phyloP scores from a whole-genome alignment of 92 coral and sea anemone species.

The Zoanthus sociatus region DNA sequence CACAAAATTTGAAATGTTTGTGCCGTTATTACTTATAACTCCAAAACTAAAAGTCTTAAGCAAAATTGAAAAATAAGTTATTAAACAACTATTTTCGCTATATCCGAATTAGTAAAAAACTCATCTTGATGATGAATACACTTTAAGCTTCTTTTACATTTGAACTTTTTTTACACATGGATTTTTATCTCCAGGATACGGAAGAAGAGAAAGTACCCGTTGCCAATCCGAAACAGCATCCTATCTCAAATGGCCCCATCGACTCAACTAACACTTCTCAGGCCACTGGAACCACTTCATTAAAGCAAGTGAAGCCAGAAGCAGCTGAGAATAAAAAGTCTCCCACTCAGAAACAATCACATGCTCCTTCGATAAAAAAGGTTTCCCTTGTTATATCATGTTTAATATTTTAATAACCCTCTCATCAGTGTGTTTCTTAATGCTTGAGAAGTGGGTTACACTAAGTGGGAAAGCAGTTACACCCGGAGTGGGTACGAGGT shows the following conservation, averaged over 20 bases:
- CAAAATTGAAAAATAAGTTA: too few species aligned
- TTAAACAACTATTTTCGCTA: too few species aligned
- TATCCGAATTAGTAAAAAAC: too few species aligned
- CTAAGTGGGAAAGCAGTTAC: too few species aligned
- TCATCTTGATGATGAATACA: background rate
- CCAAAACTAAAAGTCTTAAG: too few species aligned
- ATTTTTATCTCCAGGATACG: background rate
- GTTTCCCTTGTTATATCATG: background rate
- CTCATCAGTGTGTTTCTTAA: too few species aligned
- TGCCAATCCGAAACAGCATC: background rate
- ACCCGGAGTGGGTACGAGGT: too few species aligned
- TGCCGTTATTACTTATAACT: too few species aligned
- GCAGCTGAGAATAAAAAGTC: slow-evolving; percentile 11
- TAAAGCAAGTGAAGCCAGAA: slow-evolving; percentile 11
- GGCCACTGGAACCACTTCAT: background rate
- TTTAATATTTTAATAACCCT: background rate
- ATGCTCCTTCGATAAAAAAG: slow-evolving; percentile 36
- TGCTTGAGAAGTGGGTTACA: too few species aligned
- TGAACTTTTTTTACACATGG: background rate
- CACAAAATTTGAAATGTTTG: too few species aligned
- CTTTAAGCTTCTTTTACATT: background rate
- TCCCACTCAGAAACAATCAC: slow-evolving; percentile 18
- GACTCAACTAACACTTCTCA: background rate
- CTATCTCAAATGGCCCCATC: background rate
- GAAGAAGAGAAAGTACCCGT: slow-evolving; percentile 5